These are phyloP conservation scores for Nettapus auritus DNA, from an alignment of 2,113 vertebrate genomes.

Conservation along the genomic window DNA sequence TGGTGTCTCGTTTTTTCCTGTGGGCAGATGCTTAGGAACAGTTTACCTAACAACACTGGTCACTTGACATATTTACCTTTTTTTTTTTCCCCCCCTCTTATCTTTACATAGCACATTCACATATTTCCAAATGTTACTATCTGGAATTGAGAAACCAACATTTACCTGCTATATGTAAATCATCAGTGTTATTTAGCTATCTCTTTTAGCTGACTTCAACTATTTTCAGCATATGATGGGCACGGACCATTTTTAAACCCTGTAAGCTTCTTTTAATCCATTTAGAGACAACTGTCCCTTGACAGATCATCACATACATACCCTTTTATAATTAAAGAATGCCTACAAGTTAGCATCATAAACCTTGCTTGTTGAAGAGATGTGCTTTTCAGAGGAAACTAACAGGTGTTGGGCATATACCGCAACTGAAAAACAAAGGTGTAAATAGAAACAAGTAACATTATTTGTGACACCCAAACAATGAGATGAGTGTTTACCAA, in stretches of 20 bases:
- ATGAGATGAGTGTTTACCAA: not conserved
- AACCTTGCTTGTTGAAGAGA: not conserved
- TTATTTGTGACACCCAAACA: not conserved
- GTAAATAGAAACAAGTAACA: slow-evolving; percentile 41
- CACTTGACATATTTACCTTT: not conserved
- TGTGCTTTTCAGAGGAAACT: slow-evolving; percentile 15
- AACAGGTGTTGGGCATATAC: not conserved
- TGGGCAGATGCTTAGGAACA: not conserved
- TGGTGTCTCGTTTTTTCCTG: slow-evolving; percentile 14
- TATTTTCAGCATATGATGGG: not conserved
- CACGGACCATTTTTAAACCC: slow-evolving; percentile 7
- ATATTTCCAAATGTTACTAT: not conserved
- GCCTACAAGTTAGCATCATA: slow-evolving; percentile 58
- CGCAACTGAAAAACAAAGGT: not conserved
- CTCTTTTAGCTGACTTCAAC: not conserved
- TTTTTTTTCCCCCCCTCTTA: not conserved
- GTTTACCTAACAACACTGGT: not conserved
- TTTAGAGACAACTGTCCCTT: slow-evolving; percentile 60
- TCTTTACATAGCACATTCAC: not conserved
- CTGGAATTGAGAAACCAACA: not conserved
- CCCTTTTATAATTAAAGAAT: slow-evolving; percentile 58
- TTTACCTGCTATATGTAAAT: not conserved
- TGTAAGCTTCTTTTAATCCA: slow-evolving; percentile 57
- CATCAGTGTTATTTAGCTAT: not conserved
- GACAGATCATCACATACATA: slow-evolving; percentile 40